These are phyloP conservation scores for Erebia aethiops DNA, from an alignment of 2,888 invertebrate genomes.

Conservation along the genomic window DNA sequence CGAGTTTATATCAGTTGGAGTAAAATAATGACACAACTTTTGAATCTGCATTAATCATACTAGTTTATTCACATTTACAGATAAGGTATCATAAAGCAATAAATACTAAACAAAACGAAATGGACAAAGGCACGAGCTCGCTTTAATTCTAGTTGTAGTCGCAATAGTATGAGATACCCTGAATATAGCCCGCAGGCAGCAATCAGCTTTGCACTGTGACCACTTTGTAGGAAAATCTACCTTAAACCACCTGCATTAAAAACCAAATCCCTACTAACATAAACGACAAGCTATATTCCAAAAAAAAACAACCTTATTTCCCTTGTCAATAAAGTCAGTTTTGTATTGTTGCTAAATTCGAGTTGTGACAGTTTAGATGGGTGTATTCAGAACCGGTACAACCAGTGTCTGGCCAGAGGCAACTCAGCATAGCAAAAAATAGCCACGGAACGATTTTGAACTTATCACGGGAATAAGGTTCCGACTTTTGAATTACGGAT, in stretches of 20 bases:
- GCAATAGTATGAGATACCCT: conserved; percentile 52
- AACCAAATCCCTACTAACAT: conserved; percentile 41
- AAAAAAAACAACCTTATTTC: conserved; percentile 22
- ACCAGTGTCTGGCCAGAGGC: conserved; percentile 66
- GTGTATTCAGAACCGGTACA: conserved; percentile 60
- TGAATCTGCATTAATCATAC: background rate
- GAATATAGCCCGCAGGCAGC: conserved; percentile 56
- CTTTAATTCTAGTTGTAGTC: conserved; percentile 46
- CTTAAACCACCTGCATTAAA: conserved; percentile 43
- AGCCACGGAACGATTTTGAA: conserved; percentile 55
- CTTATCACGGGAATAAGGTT: conserved; percentile 51
- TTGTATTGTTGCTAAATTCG: conserved; percentile 31
- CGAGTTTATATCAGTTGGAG: too few relatives aligned
- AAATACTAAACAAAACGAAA: conserved; percentile 27
- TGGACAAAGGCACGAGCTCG: conserved; percentile 31
- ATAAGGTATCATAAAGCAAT: conserved; percentile 11
- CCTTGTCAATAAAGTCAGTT: conserved; percentile 36
- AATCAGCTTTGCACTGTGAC: conserved; percentile 48
- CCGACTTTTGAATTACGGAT: conserved; percentile 45
- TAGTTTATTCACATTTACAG: conserved; percentile 6
- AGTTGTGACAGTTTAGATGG: conserved; percentile 43
- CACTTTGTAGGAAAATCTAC: conserved; percentile 45
- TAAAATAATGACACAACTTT: too few relatives aligned
- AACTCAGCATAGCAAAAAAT: conserved; percentile 69
- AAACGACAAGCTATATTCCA: background rate